These are phyloP conservation scores for Gymnoscopelus braueri DNA, from an alignment of 2,797 vertebrate species.

Conservation along the genomic window DNA sequence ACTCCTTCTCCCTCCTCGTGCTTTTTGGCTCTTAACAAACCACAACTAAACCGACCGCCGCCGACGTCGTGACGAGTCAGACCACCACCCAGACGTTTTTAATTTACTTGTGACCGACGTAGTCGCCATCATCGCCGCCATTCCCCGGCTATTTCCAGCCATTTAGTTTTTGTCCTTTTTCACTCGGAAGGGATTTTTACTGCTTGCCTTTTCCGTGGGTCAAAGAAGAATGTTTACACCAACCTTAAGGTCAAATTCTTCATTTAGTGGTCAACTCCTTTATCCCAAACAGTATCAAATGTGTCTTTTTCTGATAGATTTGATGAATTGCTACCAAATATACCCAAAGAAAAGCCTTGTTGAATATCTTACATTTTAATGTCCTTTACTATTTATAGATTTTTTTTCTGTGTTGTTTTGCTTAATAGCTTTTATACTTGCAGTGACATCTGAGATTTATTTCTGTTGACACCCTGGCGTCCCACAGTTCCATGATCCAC, in stretches of 20 bases:
- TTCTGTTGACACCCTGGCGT: slow-evolving; percentile 1
- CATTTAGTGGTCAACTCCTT: slow-evolving; percentile 33
- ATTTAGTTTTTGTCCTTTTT: slow-evolving; percentile 29
- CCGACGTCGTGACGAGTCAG: slow-evolving; percentile 46
- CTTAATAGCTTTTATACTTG: slow-evolving; percentile 47
- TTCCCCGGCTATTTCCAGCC: slow-evolving; percentile 24
- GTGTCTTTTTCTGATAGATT: slow-evolving; percentile 21
- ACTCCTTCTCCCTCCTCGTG: slow-evolving; percentile 6
- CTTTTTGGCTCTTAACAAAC: slow-evolving; percentile 44
- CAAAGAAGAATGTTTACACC: slow-evolving; percentile 51
- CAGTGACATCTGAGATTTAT: slow-evolving; percentile 31
- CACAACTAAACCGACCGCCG: slow-evolving; percentile 27
- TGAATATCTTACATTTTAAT: slow-evolving; percentile 29
- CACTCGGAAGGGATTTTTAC: slow-evolving; percentile 29
- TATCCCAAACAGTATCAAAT: slow-evolving; percentile 1
- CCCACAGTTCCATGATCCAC: background rate
- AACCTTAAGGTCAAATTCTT: slow-evolving; percentile 26
- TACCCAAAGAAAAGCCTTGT: slow-evolving; percentile 9
- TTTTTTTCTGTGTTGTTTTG: slow-evolving; percentile 20
- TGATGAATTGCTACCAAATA: slow-evolving; percentile 29
- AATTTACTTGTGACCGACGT: slow-evolving; percentile 31
- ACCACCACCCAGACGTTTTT: slow-evolving; percentile 53
- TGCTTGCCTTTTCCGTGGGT: slow-evolving; percentile 51
- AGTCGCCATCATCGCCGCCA: slow-evolving; percentile 19
- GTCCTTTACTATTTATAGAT: slow-evolving; percentile 59